These are phyloP conservation scores for Numenius arquata DNA, from an alignment of 2,113 vertebrate genomes.

Conservation along the genomic window DNA sequence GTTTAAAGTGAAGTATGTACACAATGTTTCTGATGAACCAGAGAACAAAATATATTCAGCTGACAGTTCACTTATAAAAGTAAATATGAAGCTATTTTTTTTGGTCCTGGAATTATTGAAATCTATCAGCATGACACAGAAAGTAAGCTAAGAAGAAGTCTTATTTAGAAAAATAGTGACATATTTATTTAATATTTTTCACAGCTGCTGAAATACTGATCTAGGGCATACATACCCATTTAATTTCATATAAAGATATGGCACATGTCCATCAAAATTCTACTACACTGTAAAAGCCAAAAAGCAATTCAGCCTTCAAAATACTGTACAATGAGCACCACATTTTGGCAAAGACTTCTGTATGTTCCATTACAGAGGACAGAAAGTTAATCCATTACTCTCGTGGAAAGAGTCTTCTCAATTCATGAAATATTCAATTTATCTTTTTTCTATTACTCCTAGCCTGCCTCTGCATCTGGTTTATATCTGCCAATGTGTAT, in stretches of 20 bases:
- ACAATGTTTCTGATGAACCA: neutral
- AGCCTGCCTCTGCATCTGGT: slow-evolving; percentile 34
- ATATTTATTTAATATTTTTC: slow-evolving; percentile 60
- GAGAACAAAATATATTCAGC: neutral
- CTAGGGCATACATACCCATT: neutral
- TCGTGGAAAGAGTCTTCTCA: slow-evolving; percentile 28
- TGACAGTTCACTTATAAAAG: neutral
- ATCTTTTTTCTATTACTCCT: slow-evolving; percentile 34
- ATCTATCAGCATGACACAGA: neutral
- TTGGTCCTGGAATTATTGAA: neutral
- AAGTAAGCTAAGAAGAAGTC: neutral
- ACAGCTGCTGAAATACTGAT: slow-evolving; percentile 41
- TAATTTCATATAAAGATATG: slow-evolving; percentile 17
- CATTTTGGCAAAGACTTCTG: slow-evolving; percentile 57
- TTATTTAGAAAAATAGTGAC: slow-evolving; percentile 24
- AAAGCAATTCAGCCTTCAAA: slow-evolving; percentile 50
- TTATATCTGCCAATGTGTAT: slow-evolving; percentile 37
- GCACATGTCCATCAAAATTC: slow-evolving; percentile 20
- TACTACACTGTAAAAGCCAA: slow-evolving; percentile 25
- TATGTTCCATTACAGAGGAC: slow-evolving; percentile 4
- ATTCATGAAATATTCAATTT: slow-evolving; percentile 52
- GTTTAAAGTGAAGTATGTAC: neutral
- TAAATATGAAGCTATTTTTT: neutral
- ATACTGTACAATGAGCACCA: slow-evolving; percentile 46
- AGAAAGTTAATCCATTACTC: slow-evolving; percentile 53